phyloP scores from a whole-genome alignment of 2,888 invertebrate genomes.

The Mesochorus sp. region DNA sequence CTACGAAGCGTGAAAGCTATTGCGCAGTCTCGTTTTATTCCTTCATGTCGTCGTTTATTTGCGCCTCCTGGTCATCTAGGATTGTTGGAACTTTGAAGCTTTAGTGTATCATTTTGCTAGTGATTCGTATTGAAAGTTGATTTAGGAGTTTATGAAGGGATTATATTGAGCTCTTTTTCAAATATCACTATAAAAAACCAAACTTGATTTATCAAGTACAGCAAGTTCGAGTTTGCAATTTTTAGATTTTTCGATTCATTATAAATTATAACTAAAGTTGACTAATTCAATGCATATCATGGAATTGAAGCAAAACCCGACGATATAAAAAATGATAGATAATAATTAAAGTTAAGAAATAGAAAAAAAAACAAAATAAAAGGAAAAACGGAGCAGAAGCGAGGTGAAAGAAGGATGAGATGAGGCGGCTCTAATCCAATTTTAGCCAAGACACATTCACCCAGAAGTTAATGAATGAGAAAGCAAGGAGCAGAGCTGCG shows the following conservation, averaged over 20 bases:
- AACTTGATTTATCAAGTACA: no score
- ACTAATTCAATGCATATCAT: neutral
- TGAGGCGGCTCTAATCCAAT: slow-evolving; percentile 37
- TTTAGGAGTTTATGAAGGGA: no score
- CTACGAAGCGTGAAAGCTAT: slow-evolving; percentile 49
- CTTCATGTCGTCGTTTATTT: slow-evolving; percentile 9
- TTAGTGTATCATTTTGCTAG: no score
- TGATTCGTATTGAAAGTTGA: no score
- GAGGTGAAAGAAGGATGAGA: neutral
- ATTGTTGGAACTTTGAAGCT: slow-evolving; percentile 12
- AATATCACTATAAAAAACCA: no score
- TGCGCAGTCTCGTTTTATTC: slow-evolving; percentile 25
- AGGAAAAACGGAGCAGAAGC: neutral
- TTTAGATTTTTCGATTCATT: neutral
- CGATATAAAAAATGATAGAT: neutral
- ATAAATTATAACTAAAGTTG: neutral
- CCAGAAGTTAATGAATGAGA: slow-evolving; percentile 47
- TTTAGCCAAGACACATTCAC: slow-evolving; percentile 47
- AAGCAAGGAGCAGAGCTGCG: slow-evolving; percentile 44
- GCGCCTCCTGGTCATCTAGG: slow-evolving; percentile 11
- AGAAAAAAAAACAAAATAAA: neutral
- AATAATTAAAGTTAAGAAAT: neutral
- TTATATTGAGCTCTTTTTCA: no score
- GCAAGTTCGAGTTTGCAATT: no score
- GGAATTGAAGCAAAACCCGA: neutral